phyloP scores from a whole-genome alignment of 2,113 vertebrate genomes.

The Diphyllodes magnificus region DNA sequence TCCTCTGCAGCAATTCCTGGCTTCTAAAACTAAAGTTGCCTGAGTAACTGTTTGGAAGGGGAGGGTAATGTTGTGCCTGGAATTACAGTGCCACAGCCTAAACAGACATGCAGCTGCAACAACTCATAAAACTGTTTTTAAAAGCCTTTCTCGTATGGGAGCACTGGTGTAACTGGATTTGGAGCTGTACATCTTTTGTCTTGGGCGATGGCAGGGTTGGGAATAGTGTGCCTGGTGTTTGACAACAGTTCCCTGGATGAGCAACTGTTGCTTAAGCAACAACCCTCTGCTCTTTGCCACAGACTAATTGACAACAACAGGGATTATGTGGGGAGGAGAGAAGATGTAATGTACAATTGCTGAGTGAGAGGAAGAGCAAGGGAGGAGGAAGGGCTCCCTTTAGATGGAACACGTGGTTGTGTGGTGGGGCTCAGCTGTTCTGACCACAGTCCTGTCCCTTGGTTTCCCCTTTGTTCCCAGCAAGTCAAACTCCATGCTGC shows the following conservation, averaged over 20 bases:
- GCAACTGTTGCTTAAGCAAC: background rate
- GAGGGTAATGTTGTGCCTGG: background rate
- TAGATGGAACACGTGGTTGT: background rate
- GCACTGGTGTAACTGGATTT: background rate
- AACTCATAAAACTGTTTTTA: background rate
- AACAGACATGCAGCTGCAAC: background rate
- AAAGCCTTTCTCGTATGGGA: background rate
- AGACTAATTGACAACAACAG: background rate
- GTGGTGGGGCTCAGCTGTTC: background rate
- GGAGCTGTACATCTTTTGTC: background rate
- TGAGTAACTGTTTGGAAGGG: background rate
- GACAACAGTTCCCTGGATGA: background rate
- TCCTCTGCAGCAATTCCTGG: background rate
- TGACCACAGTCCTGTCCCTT: background rate
- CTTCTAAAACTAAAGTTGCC: background rate
- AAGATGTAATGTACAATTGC: background rate
- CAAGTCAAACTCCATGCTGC: background rate
- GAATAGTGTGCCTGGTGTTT: background rate
- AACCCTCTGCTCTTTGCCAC: background rate
- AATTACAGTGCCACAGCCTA: background rate
- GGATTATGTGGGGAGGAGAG: background rate
- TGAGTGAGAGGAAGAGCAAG: background rate
- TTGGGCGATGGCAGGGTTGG: background rate
- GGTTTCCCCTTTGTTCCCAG: background rate
- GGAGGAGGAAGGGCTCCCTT: background rate